These are phyloP conservation scores for Proterorhinus semilunaris DNA, from an alignment of 2,113 vertebrate genomes.

Conservation along the genomic window DNA sequence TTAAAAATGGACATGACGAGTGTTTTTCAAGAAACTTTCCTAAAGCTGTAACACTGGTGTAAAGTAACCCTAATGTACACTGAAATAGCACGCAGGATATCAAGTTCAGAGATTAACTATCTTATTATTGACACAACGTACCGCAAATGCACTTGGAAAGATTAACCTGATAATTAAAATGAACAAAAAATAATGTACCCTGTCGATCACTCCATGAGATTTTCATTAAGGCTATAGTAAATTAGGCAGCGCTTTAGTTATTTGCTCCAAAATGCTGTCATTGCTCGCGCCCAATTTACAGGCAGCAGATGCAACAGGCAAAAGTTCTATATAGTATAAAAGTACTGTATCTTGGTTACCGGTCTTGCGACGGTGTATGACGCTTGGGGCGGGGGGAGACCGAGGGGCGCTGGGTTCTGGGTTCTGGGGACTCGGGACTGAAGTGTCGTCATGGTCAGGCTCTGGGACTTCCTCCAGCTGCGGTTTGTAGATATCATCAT, in stretches of 20 bases:
- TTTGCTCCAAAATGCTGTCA: no score
- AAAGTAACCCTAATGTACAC: background rate
- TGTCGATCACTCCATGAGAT: no score
- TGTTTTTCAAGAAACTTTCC: background rate
- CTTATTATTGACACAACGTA: background rate
- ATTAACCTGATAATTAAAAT: no score
- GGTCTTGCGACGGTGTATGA: slow-evolving; percentile 88
- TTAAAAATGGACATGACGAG: background rate
- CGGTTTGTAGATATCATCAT: slow-evolving; percentile 90
- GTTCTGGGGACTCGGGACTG: background rate
- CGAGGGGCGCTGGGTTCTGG: slow-evolving; percentile 41
- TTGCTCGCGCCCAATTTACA: background rate
- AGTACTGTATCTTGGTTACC: slow-evolving; percentile 67
- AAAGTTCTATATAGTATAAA: background rate
- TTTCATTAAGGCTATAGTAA: no score
- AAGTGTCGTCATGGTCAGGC: slow-evolving; percentile 25
- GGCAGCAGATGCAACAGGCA: background rate
- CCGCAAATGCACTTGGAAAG: background rate
- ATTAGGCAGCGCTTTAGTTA: no score
- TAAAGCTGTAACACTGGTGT: background rate
- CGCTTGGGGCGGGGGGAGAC: slow-evolving; percentile 64
- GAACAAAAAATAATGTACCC: no score
- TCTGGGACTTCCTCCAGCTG: slow-evolving; percentile 27
- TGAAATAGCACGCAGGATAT: background rate
- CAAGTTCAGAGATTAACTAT: background rate